Conservation (phyloP, 1,140 invertebrate genomes). For the Aphaenogaster floridana region DNA sequence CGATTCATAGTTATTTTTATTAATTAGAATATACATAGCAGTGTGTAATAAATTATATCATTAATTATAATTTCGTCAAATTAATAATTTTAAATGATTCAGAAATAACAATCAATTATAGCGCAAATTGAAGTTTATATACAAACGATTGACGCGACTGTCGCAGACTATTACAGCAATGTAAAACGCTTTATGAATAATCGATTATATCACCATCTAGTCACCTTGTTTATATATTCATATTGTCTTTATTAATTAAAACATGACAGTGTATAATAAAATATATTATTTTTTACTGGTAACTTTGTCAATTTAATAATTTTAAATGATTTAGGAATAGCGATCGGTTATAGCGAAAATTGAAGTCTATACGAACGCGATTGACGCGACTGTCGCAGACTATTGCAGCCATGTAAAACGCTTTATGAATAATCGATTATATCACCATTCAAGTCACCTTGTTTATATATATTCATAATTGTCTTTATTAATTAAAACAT, state of each 20-base stretch:
- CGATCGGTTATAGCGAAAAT: background rate
- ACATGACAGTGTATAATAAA: background rate
- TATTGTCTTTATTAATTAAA: background rate
- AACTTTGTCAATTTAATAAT: background rate
- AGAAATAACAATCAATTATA: background rate
- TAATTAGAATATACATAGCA: background rate
- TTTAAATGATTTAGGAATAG: background rate
- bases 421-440: background rate
- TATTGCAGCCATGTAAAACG: conserved; percentile 10
- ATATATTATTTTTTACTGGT: background rate
- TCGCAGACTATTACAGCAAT: background rate
- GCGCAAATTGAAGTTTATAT: background rate
- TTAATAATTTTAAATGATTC: background rate
- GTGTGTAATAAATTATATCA: background rate
- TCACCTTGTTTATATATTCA: no score
- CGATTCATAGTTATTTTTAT: background rate
- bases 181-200: no score
- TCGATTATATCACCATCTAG: no score
- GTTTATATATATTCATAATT: background rate
- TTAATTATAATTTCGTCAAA: background rate
- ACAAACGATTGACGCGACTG: background rate
- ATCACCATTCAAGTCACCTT: background rate
- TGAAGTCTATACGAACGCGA: background rate
- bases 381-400: background rate
- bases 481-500: background rate